A percentile compares a stretch with the other conserved stretches of the same genome.
Conservation (phyloP, 2,797 vertebrate species). For the Sebastes jordani region DNA sequence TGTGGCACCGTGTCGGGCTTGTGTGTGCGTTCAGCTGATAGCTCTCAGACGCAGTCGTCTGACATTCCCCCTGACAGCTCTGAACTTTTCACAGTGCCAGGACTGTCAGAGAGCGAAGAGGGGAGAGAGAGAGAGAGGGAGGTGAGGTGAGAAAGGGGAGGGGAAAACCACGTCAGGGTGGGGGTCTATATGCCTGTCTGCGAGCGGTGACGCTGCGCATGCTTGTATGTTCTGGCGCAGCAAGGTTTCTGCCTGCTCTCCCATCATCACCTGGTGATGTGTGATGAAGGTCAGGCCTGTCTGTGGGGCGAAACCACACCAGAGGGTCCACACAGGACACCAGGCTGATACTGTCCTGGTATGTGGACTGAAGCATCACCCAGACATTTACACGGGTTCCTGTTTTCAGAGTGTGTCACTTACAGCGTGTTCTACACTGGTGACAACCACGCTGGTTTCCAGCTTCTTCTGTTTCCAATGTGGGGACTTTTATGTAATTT, state of each 20-base stretch:
- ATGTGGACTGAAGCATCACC: slow-evolving; percentile 40
- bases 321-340: slow-evolving; percentile 37
- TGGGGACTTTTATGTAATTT: background rate
- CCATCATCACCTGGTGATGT: slow-evolving; percentile 88
- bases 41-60: slow-evolving; percentile 74
- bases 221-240: slow-evolving; percentile 65
- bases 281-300: slow-evolving; percentile 85
- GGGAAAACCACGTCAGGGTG: slow-evolving; percentile 38
- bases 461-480: slow-evolving; percentile 1
- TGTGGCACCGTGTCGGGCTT: slow-evolving; percentile 12
- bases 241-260: slow-evolving; percentile 68
- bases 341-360: slow-evolving; percentile 45
- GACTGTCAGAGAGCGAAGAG: slow-evolving; percentile 77
- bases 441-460: slow-evolving; percentile 5
- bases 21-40: slow-evolving; percentile 74
- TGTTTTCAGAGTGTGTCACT: slow-evolving; percentile 3
- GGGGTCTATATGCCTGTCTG: slow-evolving; percentile 28
- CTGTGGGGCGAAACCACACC: slow-evolving; percentile 69
- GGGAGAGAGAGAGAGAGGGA: slow-evolving; percentile 32
- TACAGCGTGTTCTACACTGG: background rate
- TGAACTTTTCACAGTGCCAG: slow-evolving; percentile 93
- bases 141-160: slow-evolving; percentile 55
- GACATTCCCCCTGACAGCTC: slow-evolving; percentile 94
- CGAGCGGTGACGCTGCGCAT: slow-evolving; percentile 8
- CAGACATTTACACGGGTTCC: slow-evolving; percentile 24